phyloP scores from a whole-genome alignment of 1,140 invertebrate genomes.

The Plectrocnemia conspersa region DNA sequence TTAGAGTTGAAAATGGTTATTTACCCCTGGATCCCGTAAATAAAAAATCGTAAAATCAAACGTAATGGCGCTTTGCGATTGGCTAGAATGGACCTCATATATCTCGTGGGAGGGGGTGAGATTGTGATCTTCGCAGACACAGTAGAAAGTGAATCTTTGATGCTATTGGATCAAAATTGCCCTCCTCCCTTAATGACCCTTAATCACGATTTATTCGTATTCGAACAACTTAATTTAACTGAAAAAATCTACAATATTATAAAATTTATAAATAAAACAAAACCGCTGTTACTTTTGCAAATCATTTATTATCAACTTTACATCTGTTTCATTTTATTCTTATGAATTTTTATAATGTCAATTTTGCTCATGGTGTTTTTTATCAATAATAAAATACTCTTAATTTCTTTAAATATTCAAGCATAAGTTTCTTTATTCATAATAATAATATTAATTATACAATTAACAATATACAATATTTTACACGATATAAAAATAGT shows the following conservation, averaged over 20 bases:
- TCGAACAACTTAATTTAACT: not conserved
- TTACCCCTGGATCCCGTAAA: constrained; percentile 1
- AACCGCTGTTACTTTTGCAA: constrained; percentile 5
- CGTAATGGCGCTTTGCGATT: constrained; percentile 17
- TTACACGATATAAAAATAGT: constrained; percentile 22
- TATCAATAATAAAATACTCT: constrained; percentile 20
- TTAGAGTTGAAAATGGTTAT: too few relatives aligned
- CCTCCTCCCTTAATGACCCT: not conserved
- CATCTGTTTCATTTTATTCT: constrained; percentile 4
- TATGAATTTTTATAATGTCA: not conserved
- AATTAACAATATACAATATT: constrained; percentile 24
- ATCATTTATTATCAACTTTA: constrained; percentile 23
- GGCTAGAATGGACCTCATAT: constrained; percentile 10
- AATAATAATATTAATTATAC: constrained; percentile 16
- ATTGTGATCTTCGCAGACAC: constrained; percentile 16
- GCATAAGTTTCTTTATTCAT: constrained; percentile 22
- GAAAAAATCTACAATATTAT: too few relatives aligned
- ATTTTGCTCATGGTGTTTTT: not conserved
- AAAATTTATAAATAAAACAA: not conserved
- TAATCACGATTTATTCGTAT: not conserved
- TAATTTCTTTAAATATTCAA: constrained; percentile 20
- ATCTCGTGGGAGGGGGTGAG: constrained; percentile 13
- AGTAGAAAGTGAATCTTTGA: constrained; percentile 2
- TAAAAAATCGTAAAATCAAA: constrained; percentile 19
- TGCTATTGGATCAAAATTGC: not conserved